Evolutionary conservation across 2,797 vertebrate species (phyloP), one percentile per base, ranked within the genome.

Genomic region (Mionectes olivaceus): DNA sequence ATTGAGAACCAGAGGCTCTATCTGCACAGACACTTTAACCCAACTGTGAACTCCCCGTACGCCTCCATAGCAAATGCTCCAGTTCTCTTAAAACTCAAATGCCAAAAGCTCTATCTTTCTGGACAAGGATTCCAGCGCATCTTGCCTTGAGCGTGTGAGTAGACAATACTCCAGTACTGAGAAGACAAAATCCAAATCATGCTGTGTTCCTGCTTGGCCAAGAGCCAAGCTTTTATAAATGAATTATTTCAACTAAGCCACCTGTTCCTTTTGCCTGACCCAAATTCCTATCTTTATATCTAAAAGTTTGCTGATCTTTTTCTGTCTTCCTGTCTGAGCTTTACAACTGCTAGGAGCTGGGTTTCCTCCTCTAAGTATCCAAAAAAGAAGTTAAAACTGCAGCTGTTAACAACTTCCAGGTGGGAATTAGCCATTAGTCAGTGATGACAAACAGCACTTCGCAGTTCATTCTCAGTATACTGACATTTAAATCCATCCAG

Each of bases 161-260:
- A 84, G 59, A 27, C 22, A 74, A 76, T 25, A 44, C 52, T 82
- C 75, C 68, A 56, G 52, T 56, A 60, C 70, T 39, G 30, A 87
- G 73, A 78, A 95, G 49, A 64, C 14, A 83, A 91, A 87, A 95
- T 65, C 76, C 79, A 91, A 81, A 75, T 33, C 68, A 60, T 68
- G 64, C 79, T 92, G 91, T 60, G 87, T 12, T 75, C 71, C 53
- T 8, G 22, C 68, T 28, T 91, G 89, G 89, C 53, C 64, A 92
- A 86, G 13, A 57, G 84, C 82, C 93, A 92, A 91, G 41, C 28
- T 80, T 74, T 75, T 71, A 80, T 63, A 92, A 94, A 94, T 87
- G 5, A 92, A 64, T 91, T 92, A 80, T 94, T 93, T 85, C 69
- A 85, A 46, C 27, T 30, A 75, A 78, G 68, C 37, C 73, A 94